Percentiles rank a stretch among this genome's conserved stretches.
Conservation (phyloP, 35 echinoderm and acorn worm species). For the Nesometra sesokonis region DNA sequence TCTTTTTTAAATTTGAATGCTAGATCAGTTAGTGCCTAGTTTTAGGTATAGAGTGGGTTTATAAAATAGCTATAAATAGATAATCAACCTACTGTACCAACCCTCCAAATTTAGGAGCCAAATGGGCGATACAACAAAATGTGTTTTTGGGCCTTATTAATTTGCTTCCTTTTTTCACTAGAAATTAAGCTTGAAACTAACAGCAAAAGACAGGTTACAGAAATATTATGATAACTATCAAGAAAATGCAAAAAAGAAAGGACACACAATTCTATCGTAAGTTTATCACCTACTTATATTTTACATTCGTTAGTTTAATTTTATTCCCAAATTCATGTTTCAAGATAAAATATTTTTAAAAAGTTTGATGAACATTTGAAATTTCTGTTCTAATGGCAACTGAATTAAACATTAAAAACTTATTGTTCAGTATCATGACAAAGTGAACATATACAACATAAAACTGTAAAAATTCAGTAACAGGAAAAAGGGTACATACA, state of each 20-base stretch:
- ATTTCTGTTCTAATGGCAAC: too few species aligned
- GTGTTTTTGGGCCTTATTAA: not conserved
- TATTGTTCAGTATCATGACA: too few species aligned
- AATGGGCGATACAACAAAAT: not conserved
- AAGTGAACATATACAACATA: too few species aligned
- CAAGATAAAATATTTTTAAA: not conserved
- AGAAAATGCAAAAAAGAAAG: constrained; percentile 29
- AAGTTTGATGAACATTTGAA: not conserved
- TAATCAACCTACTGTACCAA: too few species aligned
- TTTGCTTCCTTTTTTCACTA: not conserved
- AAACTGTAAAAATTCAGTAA: too few species aligned
- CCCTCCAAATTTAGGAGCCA: too few species aligned
- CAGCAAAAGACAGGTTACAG: constrained; percentile 25
- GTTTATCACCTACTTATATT: not conserved
- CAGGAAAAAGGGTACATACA: too few species aligned
- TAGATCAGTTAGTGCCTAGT: too few species aligned
- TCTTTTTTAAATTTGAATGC: too few species aligned
- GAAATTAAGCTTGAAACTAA: not conserved
- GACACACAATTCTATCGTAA: constrained; percentile 56
- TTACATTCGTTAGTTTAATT: not conserved
- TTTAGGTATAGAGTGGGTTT: too few species aligned
- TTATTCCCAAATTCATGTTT: not conserved
- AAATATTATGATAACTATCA: constrained; percentile 49
- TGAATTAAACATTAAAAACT: too few species aligned
- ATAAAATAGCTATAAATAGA: too few species aligned